Percentiles rank a stretch among this genome's conserved stretches.
Evolutionary conservation across 1,140 invertebrate genomes (phyloP).

Genomic region (Diorhabda sublineata): DNA sequence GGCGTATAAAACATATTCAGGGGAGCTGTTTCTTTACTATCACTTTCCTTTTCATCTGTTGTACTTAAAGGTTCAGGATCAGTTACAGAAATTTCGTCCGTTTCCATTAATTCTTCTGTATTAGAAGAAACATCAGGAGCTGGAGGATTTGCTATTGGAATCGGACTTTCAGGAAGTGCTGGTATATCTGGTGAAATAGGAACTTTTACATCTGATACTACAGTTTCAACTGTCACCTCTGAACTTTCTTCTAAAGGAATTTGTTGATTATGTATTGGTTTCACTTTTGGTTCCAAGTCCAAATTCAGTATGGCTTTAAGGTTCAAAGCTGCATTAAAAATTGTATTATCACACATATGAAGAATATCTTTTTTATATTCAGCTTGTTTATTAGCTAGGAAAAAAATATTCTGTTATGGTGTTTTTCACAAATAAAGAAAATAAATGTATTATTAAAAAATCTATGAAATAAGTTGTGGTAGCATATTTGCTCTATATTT

Average conservation of each 20-base stretch:
- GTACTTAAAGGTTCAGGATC: background rate
- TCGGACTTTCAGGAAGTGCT: slow-evolving; percentile 1
- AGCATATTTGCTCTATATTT: too few relatives aligned
- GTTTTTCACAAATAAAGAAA: too few relatives aligned
- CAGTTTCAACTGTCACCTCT: slow-evolving; percentile 6
- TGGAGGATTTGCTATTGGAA: background rate
- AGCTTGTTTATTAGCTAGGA: background rate
- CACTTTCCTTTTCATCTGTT: background rate
- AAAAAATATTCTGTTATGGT: slow-evolving; percentile 4
- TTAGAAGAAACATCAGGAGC: background rate
- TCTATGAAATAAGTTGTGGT: too few relatives aligned
- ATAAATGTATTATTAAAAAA: too few relatives aligned
- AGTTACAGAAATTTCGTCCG: slow-evolving; percentile 10
- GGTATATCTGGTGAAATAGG: slow-evolving; percentile 12
- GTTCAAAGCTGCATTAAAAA: slow-evolving; percentile 34
- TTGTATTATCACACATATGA: background rate
- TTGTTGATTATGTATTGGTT: slow-evolving; percentile 31
- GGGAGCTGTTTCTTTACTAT: slow-evolving; percentile 17
- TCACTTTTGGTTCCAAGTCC: slow-evolving; percentile 34
- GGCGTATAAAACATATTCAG: slow-evolving; percentile 42
- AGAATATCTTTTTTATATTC: background rate
- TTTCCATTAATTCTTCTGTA: slow-evolving; percentile 12
- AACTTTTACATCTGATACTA: background rate
- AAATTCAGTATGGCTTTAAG: slow-evolving; percentile 39
- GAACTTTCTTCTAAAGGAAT: slow-evolving; percentile 30